Percentiles rank a stretch among this genome's conserved stretches.
Evolutionary conservation across 1,140 invertebrate species (phyloP).

Genomic region (Bombus waltoni): DNA sequence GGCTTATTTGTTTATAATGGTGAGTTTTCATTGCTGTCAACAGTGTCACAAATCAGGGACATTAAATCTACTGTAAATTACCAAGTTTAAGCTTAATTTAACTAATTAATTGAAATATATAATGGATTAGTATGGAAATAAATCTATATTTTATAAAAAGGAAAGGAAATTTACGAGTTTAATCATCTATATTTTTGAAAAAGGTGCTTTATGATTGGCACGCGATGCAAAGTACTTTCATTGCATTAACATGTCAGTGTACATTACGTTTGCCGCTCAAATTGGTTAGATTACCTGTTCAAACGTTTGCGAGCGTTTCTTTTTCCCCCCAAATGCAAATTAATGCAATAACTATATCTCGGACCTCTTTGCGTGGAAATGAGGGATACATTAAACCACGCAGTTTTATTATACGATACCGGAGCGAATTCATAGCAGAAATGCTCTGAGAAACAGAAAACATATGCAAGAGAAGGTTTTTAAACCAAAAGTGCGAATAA

Average conservation of each 20-base stretch:
- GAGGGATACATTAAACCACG: background rate
- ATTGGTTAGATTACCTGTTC: constrained; percentile 37
- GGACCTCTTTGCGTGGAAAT: background rate
- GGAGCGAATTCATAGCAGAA: background rate
- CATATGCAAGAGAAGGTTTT: background rate
- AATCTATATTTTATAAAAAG: background rate
- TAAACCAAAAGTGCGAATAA: constrained; percentile 2
- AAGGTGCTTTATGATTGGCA: background rate
- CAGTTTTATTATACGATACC: background rate
- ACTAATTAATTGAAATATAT: background rate
- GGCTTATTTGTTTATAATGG: background rate
- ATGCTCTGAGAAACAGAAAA: background rate
- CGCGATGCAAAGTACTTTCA: background rate
- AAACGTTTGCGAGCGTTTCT: constrained; percentile 12
- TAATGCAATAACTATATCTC: background rate
- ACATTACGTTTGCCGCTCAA: constrained; percentile 35
- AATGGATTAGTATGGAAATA: too few relatives aligned
- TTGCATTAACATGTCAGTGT: constrained; percentile 10
- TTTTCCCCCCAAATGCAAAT: background rate
- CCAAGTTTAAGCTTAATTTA: background rate
- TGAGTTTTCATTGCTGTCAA: background rate
- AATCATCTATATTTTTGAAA: background rate
- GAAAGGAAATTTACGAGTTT: background rate
- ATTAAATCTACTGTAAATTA: background rate
- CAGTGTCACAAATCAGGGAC: background rate